Base-by-base conservation (phyloP, 1,140 invertebrate genomes). In the Caerostris extrusa region DNA sequence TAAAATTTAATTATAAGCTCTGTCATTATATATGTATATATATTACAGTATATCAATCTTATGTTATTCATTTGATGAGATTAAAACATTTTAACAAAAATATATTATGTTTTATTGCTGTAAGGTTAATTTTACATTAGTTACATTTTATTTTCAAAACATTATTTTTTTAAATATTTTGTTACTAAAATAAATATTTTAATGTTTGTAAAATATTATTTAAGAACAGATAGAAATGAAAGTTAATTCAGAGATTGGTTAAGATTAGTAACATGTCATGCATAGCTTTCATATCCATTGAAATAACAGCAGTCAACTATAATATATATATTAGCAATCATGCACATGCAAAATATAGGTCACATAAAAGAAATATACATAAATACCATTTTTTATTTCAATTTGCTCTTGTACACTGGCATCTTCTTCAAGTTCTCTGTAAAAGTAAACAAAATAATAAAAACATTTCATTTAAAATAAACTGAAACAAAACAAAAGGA, bases 301-400 rank as follows among this genome's bases (percentile, higher is more conserved):
- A 64, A 53, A 12, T 87, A 67, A 55, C 1, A n/a, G 10, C 7
- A 55, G 60, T 17, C 3, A 12, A 53, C 17, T 82, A 56, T 17
- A 86, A 88, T 12, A 8, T 61, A n/a, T 64, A 5, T 7, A 57
- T 56, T 60, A 17, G 56, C 53, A 88, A 34, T 8, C 86, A 88
- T 88, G 58, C 58, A 53, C 60, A 58, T 53, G 50, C 56, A 85
- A n/a, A 56, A 85, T 64, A 10, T 14, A 57, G n/a, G 82, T n/a
- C 71, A 85, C 34, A 67, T 3, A 88, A n/a, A 88, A 7, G 56
- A 19, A 77, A 57, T 34, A 34, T 10, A 19, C 7, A 77, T 91
- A 85, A 50, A 71, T 94, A 91, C 93, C 88, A 58, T 91, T 91
- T 86, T 94, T 92, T 14, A 94, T 94, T 91, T 91, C 93, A 19